Base-by-base conservation (phyloP, 1,140 invertebrate genomes). In the Drosophila ercepeae region DNA sequence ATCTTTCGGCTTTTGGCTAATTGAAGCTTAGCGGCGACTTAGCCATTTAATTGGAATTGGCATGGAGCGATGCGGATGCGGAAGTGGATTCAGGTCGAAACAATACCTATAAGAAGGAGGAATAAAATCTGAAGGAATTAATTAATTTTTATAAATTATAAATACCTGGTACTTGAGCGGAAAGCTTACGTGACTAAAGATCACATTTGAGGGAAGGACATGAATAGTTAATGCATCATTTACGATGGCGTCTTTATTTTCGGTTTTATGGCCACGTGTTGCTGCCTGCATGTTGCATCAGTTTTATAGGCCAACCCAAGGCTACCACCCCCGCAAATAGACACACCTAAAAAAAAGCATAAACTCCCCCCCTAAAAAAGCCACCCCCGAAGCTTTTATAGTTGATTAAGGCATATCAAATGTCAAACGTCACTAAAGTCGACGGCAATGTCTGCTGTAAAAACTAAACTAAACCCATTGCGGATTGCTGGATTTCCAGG, bases 331-430 rank as follows among this genome's bases (percentile, higher is more conserved):
- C 42, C 21, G 50, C 45, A 18, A 57, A 27, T 32, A 25, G 16
- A 21, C 36, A 3, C 29, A 27, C 1, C 36, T 13, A 18, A 32
- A 16, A 18, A 32, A 16, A 13, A 19, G n/a, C 23, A 32, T n/a
- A 32, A 11, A 32, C 8, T 7, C 25, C 32, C 18, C 32, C 32
- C 36, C 14, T 39, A 39, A 21, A 23, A 45, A n/a, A 36, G 19
- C 8, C 2, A 32, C 9, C 5, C 42, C 72, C 75, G 60, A 67
- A 70, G 74, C 82, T 88, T 88, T 88, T 88, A 88, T 88, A 88
- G 82, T 88, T 88, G 82, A 88, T 88, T 88, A 88, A 88, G 83
- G 74, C 82, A 88, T 88, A 88, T 88, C 82, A 88, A 88, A 88
- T 88, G 78, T 88, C 82, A 86, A 84, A 86, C 81, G 81, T 81